Percentiles rank a stretch among this genome's conserved stretches.
phyloP scores from a whole-genome alignment of 2,113 vertebrate species.

The Equus przewalskii region DNA sequence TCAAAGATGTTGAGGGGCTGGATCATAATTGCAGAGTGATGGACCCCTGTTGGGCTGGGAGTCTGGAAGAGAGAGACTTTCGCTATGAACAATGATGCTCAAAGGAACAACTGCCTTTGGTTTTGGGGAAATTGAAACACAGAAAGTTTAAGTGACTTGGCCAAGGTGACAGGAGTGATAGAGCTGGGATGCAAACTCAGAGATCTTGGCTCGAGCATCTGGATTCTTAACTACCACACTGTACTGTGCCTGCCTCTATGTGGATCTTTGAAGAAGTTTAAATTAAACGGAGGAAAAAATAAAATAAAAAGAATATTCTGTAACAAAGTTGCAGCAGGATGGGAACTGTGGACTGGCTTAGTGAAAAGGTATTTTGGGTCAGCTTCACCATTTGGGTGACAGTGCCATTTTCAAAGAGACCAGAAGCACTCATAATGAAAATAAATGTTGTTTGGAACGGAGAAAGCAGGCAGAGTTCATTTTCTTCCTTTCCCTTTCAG shows the following conservation, averaged over 20 bases:
- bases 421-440: slow-evolving; percentile 35
- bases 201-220: background rate
- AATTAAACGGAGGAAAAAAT: background rate
- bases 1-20: background rate
- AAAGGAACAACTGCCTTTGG: background rate
- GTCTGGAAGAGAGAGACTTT: background rate
- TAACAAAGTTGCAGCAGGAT: background rate
- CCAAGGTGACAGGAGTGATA: background rate
- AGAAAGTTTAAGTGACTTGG: background rate
- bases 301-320: background rate
- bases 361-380: background rate
- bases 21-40: background rate
- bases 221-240: background rate
- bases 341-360: background rate
- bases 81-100: background rate
- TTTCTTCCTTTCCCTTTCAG: slow-evolving; percentile 64
- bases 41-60: background rate
- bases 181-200: background rate
- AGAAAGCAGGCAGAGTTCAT: slow-evolving; percentile 36
- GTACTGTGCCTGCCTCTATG: accelerated
- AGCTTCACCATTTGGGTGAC: background rate
- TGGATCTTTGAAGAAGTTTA: background rate
- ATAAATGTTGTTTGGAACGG: slow-evolving; percentile 35
- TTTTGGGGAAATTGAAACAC: background rate
- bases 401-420: slow-evolving; percentile 36